Conservation (phyloP, 2,113 vertebrate genomes). For the Phrynosoma blainvillii region DNA sequence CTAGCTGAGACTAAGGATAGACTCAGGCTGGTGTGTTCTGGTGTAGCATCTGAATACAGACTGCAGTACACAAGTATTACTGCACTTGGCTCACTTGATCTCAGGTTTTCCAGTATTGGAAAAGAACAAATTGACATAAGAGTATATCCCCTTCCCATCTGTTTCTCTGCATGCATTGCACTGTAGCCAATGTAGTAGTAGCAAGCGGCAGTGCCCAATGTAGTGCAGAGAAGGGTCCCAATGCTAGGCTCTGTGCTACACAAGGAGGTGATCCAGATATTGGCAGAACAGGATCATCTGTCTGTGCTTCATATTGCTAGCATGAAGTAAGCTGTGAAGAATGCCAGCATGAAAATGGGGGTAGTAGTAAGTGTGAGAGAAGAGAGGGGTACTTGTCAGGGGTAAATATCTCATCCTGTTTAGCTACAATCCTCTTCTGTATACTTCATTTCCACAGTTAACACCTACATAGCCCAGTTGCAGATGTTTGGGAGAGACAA, state of each 20-base stretch:
- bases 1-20: too few relatives aligned
- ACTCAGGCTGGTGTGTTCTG: background rate
- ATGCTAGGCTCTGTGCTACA: background rate
- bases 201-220: too few relatives aligned
- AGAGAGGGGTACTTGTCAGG: background rate
- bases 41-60: background rate
- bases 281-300: background rate
- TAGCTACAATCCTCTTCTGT: background rate
- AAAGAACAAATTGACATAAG: background rate
- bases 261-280: background rate
- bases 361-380: background rate
- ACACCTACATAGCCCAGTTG: background rate
- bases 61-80: background rate
- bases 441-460: background rate
- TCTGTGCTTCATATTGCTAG: background rate
- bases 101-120: background rate
- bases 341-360: background rate
- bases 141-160: background rate
- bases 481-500: background rate
- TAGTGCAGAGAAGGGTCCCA: background rate
- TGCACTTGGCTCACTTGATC: background rate
- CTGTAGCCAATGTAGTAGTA: background rate
- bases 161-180: background rate
- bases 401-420: background rate
- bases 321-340: background rate